Base-by-base conservation (phyloP, 2,888 invertebrate species). In the Sinotaia quadrata region DNA sequence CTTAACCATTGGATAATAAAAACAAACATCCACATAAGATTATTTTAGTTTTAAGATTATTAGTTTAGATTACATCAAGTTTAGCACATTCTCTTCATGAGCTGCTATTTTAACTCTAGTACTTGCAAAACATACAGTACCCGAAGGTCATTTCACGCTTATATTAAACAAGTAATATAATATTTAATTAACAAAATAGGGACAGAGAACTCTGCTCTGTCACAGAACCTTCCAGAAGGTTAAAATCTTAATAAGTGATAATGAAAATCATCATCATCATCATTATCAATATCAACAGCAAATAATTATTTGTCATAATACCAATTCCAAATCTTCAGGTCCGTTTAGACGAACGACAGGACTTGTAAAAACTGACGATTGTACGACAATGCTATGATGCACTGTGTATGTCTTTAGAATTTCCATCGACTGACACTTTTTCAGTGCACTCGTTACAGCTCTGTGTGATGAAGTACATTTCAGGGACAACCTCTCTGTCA, bases 401-500 rank as follows among this genome's bases (percentile, higher is more conserved):
- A 24, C 24, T 29, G 5, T 7, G n/a, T 54, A 24, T 54, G 24
- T 31, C 4, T 29, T 29, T 18, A 24, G 54, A 24, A 54, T 18
- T 27, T 29, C 29, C 27, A 24, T 54, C 27, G 54, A 29, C 27
- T 18, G 8, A 8, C 24, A n/a, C 27, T 54, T 54, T 24, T 18
- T 29, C 27, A 29, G 24, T 8, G 54, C 54, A 29, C 27, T 31
- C 24, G 29, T 29, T 24, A 31, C 54, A 0, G 54, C 24, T 24
- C 15, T 27, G 18, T 27, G 29, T 18, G 54, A 31, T 54, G 54
- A 31, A 5, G 54, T 54, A 27, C 29, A 31, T 10, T 15, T 24
- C 54, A 75, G 61, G 1, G 67, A 52, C 29, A 79, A 36, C 37
- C 49, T 36, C 37, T 75, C 71, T 21, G 74, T 69, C 1, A 81